A percentile compares a stretch with the other conserved stretches of the same genome.
Evolutionary conservation across 2,113 vertebrate species (phyloP).

Genomic region (Dromaius novaehollandiae): DNA sequence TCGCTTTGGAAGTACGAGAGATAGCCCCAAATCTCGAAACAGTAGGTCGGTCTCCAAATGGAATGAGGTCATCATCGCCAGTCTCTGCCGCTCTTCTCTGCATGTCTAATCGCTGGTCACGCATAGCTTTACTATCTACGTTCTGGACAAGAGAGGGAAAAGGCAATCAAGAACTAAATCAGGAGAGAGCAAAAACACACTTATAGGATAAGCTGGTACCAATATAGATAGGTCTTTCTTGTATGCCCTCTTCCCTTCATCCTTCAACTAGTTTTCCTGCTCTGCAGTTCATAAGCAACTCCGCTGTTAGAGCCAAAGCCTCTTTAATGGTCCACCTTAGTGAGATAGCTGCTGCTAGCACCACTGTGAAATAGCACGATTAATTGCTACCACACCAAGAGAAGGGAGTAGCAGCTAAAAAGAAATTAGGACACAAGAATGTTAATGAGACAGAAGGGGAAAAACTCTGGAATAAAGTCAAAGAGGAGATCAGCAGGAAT

Average conservation of each 20-base stretch:
- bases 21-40: conserved; percentile 98
- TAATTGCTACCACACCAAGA: background rate
- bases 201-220: background rate
- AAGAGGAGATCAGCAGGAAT: background rate
- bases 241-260: background rate
- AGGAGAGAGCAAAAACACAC: background rate
- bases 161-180: background rate
- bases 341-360: background rate
- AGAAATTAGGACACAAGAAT: background rate
- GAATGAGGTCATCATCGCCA: conserved; percentile 97
- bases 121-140: conserved; percentile 88
- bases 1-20: conserved; percentile 93
- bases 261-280: background rate
- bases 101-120: conserved; percentile 88
- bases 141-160: conserved; percentile 76
- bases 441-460: background rate
- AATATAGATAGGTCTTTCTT: background rate
- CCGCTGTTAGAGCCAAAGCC: background rate
- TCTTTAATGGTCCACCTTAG: background rate
- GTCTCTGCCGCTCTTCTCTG: conserved; percentile 89
- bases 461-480: background rate
- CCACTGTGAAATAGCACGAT: background rate
- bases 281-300: background rate
- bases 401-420: background rate
- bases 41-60: conserved; percentile 94